Percentiles rank a stretch among this genome's conserved stretches.
Evolutionary conservation across 2,888 invertebrate species (phyloP).

Genomic region (Tipula helvola): DNA sequence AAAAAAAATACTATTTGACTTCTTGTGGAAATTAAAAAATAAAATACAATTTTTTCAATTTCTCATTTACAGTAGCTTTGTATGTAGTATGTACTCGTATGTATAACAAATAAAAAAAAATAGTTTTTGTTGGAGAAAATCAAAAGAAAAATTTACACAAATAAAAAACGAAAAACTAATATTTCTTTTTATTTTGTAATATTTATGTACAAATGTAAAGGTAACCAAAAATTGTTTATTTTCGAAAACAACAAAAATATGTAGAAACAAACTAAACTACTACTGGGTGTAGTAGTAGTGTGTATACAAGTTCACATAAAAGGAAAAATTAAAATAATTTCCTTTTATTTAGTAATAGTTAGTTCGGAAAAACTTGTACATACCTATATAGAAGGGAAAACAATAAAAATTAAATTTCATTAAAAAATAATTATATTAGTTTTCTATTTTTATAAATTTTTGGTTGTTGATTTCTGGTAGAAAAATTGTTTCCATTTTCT

Average conservation of each 20-base stretch:
- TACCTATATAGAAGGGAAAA: background rate
- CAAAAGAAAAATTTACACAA: background rate
- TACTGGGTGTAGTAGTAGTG: background rate
- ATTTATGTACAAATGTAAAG: background rate
- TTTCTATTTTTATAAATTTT: background rate
- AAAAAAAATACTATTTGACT: background rate
- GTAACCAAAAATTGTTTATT: background rate
- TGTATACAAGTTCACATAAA: background rate
- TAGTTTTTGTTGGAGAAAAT: background rate
- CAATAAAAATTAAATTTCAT: constrained; percentile 4
- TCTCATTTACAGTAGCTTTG: background rate
- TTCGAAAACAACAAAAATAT: background rate
- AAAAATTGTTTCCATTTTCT: background rate
- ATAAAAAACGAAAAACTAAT: background rate
- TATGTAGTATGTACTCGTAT: no score
- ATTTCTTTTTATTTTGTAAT: background rate
- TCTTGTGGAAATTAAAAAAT: background rate
- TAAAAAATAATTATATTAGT: constrained; percentile 4
- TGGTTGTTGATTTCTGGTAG: background rate
- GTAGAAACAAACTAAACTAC: background rate
- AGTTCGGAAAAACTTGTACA: background rate
- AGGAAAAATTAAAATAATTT: background rate
- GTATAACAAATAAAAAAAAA: background rate
- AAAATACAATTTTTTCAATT: background rate
- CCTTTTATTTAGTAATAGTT: background rate